Evolutionary conservation across 2,113 vertebrate species (phyloP).

Genomic region (Artemisiospiza belli): DNA sequence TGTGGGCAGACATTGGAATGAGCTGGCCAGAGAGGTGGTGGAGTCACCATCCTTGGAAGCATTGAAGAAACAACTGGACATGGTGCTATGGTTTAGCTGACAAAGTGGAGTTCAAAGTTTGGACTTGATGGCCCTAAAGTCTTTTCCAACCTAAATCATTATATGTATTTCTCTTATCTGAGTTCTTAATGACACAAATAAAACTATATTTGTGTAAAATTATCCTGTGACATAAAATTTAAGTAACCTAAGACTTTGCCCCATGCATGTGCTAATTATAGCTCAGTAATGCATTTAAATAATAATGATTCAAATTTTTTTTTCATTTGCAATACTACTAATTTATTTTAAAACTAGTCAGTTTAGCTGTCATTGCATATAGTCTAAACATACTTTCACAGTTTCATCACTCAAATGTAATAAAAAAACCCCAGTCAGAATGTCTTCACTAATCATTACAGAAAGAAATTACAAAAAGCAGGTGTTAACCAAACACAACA

Average conservation of each 20-base stretch:
- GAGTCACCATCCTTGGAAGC: not conserved
- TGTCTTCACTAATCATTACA: not conserved
- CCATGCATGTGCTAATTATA: not conserved
- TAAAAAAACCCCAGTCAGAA: not conserved
- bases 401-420: not conserved
- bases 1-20: not conserved
- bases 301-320: not conserved
- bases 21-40: not conserved
- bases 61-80: not conserved
- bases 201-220: not conserved
- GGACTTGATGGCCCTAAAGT: not conserved
- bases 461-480: not conserved
- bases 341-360: constrained; percentile 14
- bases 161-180: not conserved
- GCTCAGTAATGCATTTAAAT: not conserved
- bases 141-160: not conserved
- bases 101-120: not conserved
- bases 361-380: not conserved
- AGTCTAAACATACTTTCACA: not conserved
- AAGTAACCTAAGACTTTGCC: not conserved
- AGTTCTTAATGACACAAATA: not conserved
- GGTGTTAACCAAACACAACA: not conserved
- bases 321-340: not conserved
- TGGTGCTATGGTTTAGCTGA: rapidly evolving
- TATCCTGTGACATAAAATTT: not conserved